Conservation (phyloP, 2,888 invertebrate genomes). For the Geotrupes spiniger region DNA sequence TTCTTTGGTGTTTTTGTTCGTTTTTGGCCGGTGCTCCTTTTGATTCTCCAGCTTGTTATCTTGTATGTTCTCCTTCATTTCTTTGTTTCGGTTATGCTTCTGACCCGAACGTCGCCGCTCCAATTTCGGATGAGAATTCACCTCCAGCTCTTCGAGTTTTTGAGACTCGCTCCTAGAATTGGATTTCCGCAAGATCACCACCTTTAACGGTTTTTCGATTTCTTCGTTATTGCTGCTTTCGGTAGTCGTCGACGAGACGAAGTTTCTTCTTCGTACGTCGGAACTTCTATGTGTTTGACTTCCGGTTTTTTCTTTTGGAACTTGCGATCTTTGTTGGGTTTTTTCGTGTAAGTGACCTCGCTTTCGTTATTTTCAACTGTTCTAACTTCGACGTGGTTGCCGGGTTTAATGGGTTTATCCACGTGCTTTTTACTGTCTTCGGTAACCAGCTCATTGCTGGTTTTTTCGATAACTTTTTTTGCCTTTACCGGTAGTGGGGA, state of each 20-base stretch:
- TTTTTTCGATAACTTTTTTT: conserved; percentile 42
- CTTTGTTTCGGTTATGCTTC: conserved; percentile 16
- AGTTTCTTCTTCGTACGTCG: conserved; percentile 61
- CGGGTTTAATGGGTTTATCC: conserved; percentile 17
- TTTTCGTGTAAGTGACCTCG: conserved; percentile 15
- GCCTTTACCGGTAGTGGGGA: conserved; percentile 43
- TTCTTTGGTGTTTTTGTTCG: conserved; percentile 35
- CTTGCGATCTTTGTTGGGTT: conserved; percentile 17
- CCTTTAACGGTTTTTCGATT: conserved; percentile 21
- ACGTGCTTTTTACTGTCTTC: conserved; percentile 21
- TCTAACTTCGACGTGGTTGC: conserved; percentile 20
- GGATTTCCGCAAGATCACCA: conserved; percentile 20
- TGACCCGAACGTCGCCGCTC: conserved; percentile 15
- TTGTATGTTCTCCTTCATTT: conserved; percentile 22
- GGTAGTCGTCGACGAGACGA: conserved; percentile 70
- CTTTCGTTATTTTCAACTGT: conserved; percentile 12
- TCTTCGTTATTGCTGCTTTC: conserved; percentile 66
- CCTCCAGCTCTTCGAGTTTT: conserved; percentile 10
- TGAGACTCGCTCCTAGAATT: conserved; percentile 17
- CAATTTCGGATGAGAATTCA: conserved; percentile 12
- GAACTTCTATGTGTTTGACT: conserved; percentile 21
- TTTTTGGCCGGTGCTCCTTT: conserved; percentile 29
- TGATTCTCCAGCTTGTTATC: conserved; percentile 20
- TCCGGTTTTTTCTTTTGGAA: conserved; percentile 27
- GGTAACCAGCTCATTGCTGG: conserved; percentile 32